These are phyloP conservation scores for Zoanthus solanderi DNA, from an alignment of 92 coral and sea anemone species.

Conservation along the genomic window DNA sequence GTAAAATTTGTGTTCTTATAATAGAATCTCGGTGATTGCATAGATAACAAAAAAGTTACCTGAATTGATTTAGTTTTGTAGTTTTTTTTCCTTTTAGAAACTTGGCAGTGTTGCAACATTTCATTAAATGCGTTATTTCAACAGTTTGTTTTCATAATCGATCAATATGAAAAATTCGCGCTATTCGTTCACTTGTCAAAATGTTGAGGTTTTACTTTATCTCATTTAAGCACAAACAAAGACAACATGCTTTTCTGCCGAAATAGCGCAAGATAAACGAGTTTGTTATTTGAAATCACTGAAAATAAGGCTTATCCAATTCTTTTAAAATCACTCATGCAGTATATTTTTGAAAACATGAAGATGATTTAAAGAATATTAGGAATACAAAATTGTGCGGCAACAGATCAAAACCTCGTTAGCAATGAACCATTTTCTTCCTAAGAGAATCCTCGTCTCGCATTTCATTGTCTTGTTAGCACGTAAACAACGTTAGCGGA, in stretches of 20 bases:
- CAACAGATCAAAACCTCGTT: conserved; percentile 41
- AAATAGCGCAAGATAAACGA: not conserved
- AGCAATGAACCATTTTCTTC: conserved; percentile 38
- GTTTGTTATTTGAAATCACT: not conserved
- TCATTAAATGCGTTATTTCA: not conserved
- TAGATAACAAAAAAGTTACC: not conserved
- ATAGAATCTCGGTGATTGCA: conserved; percentile 4
- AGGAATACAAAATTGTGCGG: not conserved
- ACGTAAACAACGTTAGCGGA: not conserved
- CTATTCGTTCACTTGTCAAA: not conserved
- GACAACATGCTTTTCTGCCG: not conserved
- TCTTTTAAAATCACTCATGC: not conserved
- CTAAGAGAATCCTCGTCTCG: not conserved
- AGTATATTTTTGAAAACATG: not conserved
- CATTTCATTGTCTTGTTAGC: conserved; percentile 35
- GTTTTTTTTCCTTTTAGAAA: not conserved
- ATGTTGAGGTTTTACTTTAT: not conserved
- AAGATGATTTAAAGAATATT: not conserved
- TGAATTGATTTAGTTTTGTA: not conserved
- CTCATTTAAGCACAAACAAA: not conserved
- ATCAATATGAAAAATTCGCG: not conserved
- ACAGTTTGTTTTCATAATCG: not conserved
- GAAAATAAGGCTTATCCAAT: not conserved
- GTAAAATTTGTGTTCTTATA: conserved; percentile 10
- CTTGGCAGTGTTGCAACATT: not conserved